Evolutionary conservation across 2,113 vertebrate genomes (phyloP), one percentile per base, ranked within the genome.

Genomic region (Hyperoodon ampullatus): DNA sequence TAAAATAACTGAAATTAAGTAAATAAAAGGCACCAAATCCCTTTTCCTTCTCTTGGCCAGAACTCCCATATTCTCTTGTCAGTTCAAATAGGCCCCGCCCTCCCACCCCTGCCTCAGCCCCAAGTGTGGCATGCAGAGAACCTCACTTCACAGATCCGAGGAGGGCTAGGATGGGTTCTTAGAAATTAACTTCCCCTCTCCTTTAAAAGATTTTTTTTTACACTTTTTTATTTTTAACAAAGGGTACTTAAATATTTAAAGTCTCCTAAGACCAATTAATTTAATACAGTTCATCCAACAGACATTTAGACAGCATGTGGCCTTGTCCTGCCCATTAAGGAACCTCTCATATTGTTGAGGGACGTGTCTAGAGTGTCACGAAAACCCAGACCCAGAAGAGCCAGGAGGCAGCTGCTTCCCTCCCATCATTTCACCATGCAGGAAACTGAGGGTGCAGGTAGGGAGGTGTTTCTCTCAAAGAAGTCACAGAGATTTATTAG

Each of bases 231-330:
- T 94, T 95, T 94, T 93, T n/a, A 80, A 84, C 87, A 90, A 88
- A 96, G 88, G 50, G 5, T 70, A 60, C 61, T 93, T 95, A 83
- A n/a, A 93, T 81, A 95, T 96, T 47, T 87, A 80, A 93, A 92
- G 63, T 95, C 92, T 93, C 90, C 60, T 42, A 42, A 94, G 90
- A 75, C 80, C 75, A 97, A 55, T 96, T 92, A 92, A 42, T 88
- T 61, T 92, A 87, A 8, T 90, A 71, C 50, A 28, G 42, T 39
- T 92, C 30, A 14, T 84, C 71, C 33, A 77, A 18, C 77, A 95
- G 96, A 96, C 92, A 14, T 66, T 58, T 58, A 82, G 93, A 88
- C 75, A 82, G 85, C 12, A 2, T 18, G 47, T n/a, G 72, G 60
- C 86, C 10, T 35, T 55, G 81, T n/a, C 82, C n/a, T 95, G 35